These are phyloP conservation scores for Psylliodes chrysocephalus DNA, from an alignment of 2,888 invertebrate genomes.

Conservation along the genomic window DNA sequence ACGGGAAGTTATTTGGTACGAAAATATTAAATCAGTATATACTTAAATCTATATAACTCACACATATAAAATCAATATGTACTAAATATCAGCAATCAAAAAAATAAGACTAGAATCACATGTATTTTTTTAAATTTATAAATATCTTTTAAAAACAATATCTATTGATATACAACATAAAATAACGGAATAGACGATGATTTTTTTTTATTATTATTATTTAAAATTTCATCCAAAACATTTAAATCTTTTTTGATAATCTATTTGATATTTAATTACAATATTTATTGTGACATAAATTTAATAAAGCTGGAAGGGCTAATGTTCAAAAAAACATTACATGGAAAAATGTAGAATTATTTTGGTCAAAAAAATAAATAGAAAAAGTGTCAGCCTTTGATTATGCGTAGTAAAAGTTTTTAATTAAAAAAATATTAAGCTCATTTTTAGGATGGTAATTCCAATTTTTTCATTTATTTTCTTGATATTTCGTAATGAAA, in stretches of 20 bases:
- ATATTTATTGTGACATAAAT: neutral
- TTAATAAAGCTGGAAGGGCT: constrained; percentile 3
- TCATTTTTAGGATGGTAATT: too few relatives aligned
- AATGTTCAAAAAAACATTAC: constrained; percentile 3
- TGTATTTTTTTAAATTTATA: constrained; percentile 46
- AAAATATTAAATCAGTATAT: constrained; percentile 49
- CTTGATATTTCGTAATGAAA: too few relatives aligned
- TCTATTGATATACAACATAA: constrained; percentile 35
- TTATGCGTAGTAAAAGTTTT: neutral
- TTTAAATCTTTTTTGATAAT: constrained; percentile 6
- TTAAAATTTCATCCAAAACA: constrained; percentile 21
- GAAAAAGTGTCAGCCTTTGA: neutral
- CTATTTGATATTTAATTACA: neutral
- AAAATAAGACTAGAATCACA: constrained; percentile 53
- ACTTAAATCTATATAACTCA: constrained; percentile 50
- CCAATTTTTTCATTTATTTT: too few relatives aligned
- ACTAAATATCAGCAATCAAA: constrained; percentile 45
- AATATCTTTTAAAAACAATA: constrained; percentile 50
- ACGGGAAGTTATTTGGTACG: constrained; percentile 48
- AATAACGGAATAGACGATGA: constrained; percentile 10
- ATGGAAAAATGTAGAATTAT: neutral
- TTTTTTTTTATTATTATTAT: too few relatives aligned
- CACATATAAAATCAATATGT: constrained; percentile 48
- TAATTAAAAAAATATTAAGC: too few relatives aligned
- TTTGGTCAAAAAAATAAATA: neutral